A percentile compares a stretch with the other conserved stretches of the same genome.
These are phyloP conservation scores for Eupithecia centaureata DNA, from an alignment of 2,888 invertebrate species.

Conservation along the genomic window DNA sequence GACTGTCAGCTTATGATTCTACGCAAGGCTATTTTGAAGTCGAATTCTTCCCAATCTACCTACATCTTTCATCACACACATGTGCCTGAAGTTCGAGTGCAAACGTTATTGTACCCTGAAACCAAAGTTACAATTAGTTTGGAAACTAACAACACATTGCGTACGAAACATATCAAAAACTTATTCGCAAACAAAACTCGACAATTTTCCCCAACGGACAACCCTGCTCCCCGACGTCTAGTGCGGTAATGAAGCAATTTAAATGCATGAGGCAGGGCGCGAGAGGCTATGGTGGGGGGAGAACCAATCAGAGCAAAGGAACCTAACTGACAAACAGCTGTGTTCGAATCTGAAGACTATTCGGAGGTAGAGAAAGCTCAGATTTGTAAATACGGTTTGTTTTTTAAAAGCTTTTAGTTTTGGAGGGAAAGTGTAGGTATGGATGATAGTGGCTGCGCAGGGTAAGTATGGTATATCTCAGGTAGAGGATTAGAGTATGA, in stretches of 20 bases:
- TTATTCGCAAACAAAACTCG: conserved; percentile 46
- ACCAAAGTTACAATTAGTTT: conserved; percentile 34
- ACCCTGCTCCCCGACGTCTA: conserved; percentile 78
- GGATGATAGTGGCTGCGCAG: conserved; percentile 80
- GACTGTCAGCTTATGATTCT: neutral
- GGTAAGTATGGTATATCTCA: conserved; percentile 82
- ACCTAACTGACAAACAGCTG: conserved; percentile 46
- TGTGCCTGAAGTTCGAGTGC: conserved; percentile 6
- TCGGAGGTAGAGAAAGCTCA: fast-evolving
- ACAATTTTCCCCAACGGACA: conserved; percentile 68
- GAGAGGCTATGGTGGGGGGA: conserved; percentile 79
- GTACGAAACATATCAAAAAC: conserved; percentile 43
- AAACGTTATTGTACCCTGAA: conserved; percentile 16
- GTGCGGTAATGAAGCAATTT: conserved; percentile 85
- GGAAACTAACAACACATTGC: conserved; percentile 47
- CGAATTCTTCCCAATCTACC: neutral
- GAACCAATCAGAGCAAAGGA: conserved; percentile 51
- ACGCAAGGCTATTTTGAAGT: neutral
- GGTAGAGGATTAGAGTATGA: conserved; percentile 80
- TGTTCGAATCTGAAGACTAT: conserved; percentile 46
- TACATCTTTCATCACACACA: neutral
- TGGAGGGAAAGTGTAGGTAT: conserved; percentile 66
- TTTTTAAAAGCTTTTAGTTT: conserved; percentile 41
- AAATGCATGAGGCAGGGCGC: conserved; percentile 85
- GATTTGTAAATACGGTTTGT: conserved; percentile 35